Conservation (phyloP, 2,113 vertebrate genomes). For the Piliocolobus tephrosceles region DNA sequence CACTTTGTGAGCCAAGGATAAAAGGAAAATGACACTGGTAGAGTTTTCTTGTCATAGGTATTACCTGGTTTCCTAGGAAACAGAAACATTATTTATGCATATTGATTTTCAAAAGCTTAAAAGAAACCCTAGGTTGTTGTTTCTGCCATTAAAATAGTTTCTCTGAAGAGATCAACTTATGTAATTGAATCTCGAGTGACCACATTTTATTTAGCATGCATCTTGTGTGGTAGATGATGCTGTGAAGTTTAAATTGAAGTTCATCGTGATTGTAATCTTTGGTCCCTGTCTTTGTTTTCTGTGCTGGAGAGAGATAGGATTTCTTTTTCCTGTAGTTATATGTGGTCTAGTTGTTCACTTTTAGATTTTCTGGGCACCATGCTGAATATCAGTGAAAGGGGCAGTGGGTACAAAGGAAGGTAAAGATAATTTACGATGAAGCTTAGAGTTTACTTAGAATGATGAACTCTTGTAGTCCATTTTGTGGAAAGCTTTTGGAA, state of each 20-base stretch:
- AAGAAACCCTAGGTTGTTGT: conserved; percentile 74
- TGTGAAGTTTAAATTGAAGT: conserved; percentile 18
- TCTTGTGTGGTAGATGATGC: neutral
- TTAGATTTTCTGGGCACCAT: neutral
- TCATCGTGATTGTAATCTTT: neutral
- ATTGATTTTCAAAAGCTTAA: conserved; percentile 80
- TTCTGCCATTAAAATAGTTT: conserved; percentile 79
- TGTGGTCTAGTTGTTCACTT: neutral
- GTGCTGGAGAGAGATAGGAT: neutral
- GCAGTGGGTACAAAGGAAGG: neutral
- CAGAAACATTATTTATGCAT: conserved; percentile 79
- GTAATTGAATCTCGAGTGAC: conserved; percentile 52
- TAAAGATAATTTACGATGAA: neutral
- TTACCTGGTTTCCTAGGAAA: conserved; percentile 82
- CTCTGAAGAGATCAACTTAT: conserved; percentile 53
- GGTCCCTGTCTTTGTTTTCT: neutral
- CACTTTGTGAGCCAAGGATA: conserved; percentile 57
- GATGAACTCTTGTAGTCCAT: neutral
- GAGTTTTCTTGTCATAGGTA: conserved; percentile 66
- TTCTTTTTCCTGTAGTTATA: neutral
- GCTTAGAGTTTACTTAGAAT: neutral
- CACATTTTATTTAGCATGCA: conserved; percentile 49
- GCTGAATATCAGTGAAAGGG: neutral
- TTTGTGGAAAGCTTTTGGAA: neutral
- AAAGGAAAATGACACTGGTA: conserved; percentile 59